Evolutionary conservation across 2,888 invertebrate species (phyloP), one percentile per base, ranked within the genome.

Genomic region (Loripinus fragilis): DNA sequence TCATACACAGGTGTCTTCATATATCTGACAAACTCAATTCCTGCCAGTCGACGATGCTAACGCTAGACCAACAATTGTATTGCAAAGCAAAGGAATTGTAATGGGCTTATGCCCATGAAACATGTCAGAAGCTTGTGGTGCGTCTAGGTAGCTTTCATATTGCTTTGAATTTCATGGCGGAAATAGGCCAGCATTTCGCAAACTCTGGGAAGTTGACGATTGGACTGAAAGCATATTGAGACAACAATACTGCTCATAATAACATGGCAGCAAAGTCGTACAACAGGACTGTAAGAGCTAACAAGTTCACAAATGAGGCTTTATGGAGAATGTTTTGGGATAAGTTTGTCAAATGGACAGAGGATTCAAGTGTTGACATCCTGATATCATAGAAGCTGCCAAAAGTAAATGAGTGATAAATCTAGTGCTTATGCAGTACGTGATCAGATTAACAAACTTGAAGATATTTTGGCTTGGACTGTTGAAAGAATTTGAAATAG

Each of bases 221-320:
- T 65, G 65, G 65, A 41, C 20, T 3, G 65, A 65, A 41, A 65
- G 65, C 28, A 38, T 70, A 66, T 41, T 66, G 73, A 17, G 65
- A 76, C 17, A 69, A 65, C 70, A 72, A n/a, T n/a, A n/a, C n/a
- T 10, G 74, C 77, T 7, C n/a, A 50, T 38, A 41, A 64, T 20
- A 71, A 71, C 28, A 68, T 74, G 38, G 35, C 50, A 3, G 80
- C 72, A 12, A 78, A 78, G 41, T 76, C 23, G 3, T 80, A 71
- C 30, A 72, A 68, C 41, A 60, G 69, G 23, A 71, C 70, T 12
- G 50, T 74, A 25, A n/a, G 72, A 69, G 33, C 50, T 80, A 1
- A 74, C 71, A 25, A 45, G 45, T 17, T 52, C 73, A 38, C 5
- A 12, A 5, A 38, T 38, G 38, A 38, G 5, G 38, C 38, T 12